These are phyloP conservation scores for Pollachius pollachius DNA, from an alignment of 2,113 vertebrate genomes.

Conservation along the genomic window DNA sequence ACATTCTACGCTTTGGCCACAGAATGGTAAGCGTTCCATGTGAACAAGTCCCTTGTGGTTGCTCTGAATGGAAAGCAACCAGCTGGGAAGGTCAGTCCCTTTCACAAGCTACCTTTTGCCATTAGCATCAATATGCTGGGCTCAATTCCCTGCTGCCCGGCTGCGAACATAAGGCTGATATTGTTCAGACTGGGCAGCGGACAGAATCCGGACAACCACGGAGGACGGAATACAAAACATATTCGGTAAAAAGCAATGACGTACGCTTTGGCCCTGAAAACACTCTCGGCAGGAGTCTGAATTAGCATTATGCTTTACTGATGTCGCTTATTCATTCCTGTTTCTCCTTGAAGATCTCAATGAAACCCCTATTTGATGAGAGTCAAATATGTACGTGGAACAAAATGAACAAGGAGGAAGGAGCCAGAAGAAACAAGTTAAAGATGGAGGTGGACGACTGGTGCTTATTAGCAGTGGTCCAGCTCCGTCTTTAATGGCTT, in stretches of 20 bases:
- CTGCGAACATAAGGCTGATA: conserved; percentile 65
- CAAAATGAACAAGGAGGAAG: conserved; percentile 41
- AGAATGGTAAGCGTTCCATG: conserved; percentile 72
- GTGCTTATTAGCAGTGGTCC: background rate
- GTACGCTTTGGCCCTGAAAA: conserved; percentile 50
- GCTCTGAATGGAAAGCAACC: conserved; percentile 54
- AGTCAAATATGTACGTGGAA: background rate
- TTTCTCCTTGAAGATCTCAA: conserved; percentile 27
- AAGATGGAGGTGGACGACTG: conserved; percentile 49
- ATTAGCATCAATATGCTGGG: conserved; percentile 56
- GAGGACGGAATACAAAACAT: conserved; percentile 32
- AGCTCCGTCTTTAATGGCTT: conserved; percentile 27
- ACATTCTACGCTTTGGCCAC: conserved; percentile 49
- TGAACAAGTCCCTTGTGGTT: conserved; percentile 65
- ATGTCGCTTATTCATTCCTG: conserved; percentile 14
- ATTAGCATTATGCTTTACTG: conserved; percentile 52
- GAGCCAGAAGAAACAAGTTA: conserved; percentile 43
- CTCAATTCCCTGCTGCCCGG: conserved; percentile 51
- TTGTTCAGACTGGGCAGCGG: conserved; percentile 58
- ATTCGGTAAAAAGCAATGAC: conserved; percentile 24
- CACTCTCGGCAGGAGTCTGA: conserved; percentile 41
- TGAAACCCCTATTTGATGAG: conserved; percentile 22
- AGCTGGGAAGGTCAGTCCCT: conserved; percentile 59
- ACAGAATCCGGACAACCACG: conserved; percentile 42
- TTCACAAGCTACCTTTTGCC: conserved; percentile 63